A percentile compares a stretch with the other conserved stretches of the same genome.
These are phyloP conservation scores for Aporrectodea caliginosa DNA, from an alignment of 1,140 invertebrate species.

Conservation along the genomic window DNA sequence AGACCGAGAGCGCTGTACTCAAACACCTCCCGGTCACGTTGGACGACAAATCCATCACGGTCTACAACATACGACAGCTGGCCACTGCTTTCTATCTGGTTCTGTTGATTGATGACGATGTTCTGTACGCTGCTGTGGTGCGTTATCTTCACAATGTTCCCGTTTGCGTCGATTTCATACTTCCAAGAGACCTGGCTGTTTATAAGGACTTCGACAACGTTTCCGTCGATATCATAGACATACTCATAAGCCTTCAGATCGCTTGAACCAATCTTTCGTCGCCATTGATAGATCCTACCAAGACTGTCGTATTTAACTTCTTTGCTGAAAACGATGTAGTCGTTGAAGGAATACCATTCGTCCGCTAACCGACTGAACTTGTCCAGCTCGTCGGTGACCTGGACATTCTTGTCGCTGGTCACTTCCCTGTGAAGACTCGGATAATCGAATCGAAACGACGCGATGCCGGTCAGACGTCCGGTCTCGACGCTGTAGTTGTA, in stretches of 20 bases:
- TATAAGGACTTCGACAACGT: slow-evolving; percentile 58
- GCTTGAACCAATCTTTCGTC: slow-evolving; percentile 79
- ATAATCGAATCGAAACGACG: slow-evolving; percentile 60
- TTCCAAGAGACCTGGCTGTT: slow-evolving; percentile 87
- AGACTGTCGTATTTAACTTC: slow-evolving; percentile 77
- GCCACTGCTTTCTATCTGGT: slow-evolving; percentile 81
- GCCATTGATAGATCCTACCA: slow-evolving; percentile 76
- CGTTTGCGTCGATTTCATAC: slow-evolving; percentile 92
- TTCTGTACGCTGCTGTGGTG: slow-evolving; percentile 81
- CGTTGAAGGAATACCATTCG: slow-evolving; percentile 73
- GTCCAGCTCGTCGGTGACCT: slow-evolving; percentile 75
- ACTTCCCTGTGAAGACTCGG: slow-evolving; percentile 68
- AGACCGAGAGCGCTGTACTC: slow-evolving; percentile 88
- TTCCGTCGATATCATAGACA: slow-evolving; percentile 50
- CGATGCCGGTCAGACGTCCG: slow-evolving; percentile 73
- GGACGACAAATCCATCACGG: slow-evolving; percentile 80
- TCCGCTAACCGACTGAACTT: slow-evolving; percentile 66
- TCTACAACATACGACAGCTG: slow-evolving; percentile 88
- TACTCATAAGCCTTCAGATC: slow-evolving; percentile 76
- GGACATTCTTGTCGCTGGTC: slow-evolving; percentile 79
- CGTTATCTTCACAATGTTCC: slow-evolving; percentile 83
- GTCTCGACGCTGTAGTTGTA: slow-evolving; percentile 72
- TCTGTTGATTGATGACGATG: slow-evolving; percentile 84
- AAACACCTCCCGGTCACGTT: slow-evolving; percentile 84
- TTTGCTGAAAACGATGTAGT: slow-evolving; percentile 82